Conservation (phyloP, 2,888 invertebrate genomes). For the Oxystoma pomonae region DNA sequence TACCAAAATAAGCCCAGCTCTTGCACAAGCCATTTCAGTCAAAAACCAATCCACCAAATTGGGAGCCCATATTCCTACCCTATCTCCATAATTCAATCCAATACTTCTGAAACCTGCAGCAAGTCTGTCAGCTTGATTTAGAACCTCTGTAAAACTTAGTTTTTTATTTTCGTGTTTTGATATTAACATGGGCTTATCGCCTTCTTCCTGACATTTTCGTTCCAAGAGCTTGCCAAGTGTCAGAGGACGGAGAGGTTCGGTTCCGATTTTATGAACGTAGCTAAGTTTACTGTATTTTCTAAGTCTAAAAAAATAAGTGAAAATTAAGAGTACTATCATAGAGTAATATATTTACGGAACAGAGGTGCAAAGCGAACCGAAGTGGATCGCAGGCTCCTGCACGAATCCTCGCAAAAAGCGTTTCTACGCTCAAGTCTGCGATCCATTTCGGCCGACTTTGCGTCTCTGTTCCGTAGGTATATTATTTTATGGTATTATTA, state of each 20-base stretch:
- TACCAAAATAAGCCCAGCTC: conserved; percentile 69
- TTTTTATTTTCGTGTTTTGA: conserved; percentile 53
- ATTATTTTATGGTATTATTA: no score
- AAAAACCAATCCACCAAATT: conserved; percentile 75
- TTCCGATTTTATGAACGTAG: conserved; percentile 52
- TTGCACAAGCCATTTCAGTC: conserved; percentile 64
- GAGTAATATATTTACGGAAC: no score
- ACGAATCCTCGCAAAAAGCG: no score
- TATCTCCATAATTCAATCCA: conserved; percentile 67
- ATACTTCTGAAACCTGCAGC: conserved; percentile 65
- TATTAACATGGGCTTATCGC: conserved; percentile 54
- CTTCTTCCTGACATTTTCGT: conserved; percentile 51
- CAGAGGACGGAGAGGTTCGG: conserved; percentile 49
- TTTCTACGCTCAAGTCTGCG: no score
- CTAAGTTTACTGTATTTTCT: conserved; percentile 42
- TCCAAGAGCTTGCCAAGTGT: conserved; percentile 59
- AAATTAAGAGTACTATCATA: no score
- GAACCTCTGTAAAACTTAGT: conserved; percentile 51
- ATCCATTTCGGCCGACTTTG: no score
- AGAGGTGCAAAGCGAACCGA: no score
- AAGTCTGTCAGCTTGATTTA: conserved; percentile 59
- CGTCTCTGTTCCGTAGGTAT: no score
- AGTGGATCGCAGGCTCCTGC: no score
- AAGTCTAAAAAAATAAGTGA: background rate
- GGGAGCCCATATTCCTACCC: conserved; percentile 76